Evolutionary conservation across 2,797 vertebrate species (phyloP).

Genomic region (Myotis myotis): DNA sequence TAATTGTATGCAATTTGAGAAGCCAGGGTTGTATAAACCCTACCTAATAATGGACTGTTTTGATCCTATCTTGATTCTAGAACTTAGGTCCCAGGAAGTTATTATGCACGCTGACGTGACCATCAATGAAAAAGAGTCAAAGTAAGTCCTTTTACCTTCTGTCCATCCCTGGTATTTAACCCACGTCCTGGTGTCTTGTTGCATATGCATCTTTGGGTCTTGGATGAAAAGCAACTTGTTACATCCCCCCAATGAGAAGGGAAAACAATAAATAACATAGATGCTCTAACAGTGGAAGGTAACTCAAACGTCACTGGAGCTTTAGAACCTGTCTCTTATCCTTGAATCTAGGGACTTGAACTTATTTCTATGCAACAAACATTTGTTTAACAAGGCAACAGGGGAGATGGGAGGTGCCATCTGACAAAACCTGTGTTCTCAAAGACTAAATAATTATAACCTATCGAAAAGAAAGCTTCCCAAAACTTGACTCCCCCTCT

Average conservation of each 20-base stretch:
- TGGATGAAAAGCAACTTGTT: not conserved
- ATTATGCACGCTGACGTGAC: conserved; percentile 72
- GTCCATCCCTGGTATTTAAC: not conserved
- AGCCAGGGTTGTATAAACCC: not conserved
- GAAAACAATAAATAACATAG: not conserved
- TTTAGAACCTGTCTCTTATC: not conserved
- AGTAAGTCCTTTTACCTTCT: conserved; percentile 75
- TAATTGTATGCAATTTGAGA: conserved; percentile 24
- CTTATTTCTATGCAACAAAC: not conserved
- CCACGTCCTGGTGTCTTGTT: not conserved
- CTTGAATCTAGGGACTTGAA: not conserved
- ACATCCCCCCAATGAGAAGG: not conserved
- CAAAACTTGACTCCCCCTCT: not conserved
- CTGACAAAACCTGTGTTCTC: not conserved
- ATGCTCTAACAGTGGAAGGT: not conserved
- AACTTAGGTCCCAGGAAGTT: conserved; percentile 69
- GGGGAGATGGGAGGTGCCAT: not conserved
- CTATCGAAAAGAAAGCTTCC: not conserved
- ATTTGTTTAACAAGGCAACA: not conserved
- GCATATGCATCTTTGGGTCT: not conserved
- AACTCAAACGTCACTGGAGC: not conserved
- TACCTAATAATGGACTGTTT: conserved; percentile 19
- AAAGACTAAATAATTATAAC: not conserved
- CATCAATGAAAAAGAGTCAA: conserved; percentile 52
- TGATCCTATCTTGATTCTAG: conserved; percentile 66